Conservation (phyloP, 2,113 vertebrate species). For the Promerops cafer region DNA sequence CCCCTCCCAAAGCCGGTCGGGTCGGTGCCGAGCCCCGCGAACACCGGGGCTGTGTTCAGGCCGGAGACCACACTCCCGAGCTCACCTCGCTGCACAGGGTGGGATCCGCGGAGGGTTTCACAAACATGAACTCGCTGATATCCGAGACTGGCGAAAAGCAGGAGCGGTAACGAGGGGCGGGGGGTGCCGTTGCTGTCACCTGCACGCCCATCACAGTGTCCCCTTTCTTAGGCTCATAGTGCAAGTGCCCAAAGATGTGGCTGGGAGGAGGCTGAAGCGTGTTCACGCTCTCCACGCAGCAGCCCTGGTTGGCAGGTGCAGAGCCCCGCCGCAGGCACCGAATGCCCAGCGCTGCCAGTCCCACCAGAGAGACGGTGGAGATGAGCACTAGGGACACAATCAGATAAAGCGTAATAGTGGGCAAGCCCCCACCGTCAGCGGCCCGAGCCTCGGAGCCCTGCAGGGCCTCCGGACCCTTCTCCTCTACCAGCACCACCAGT, state of each 20-base stretch:
- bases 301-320: neutral
- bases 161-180: constrained; percentile 75
- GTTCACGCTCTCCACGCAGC: constrained; percentile 51
- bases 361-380: constrained; percentile 75
- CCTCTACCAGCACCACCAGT: constrained; percentile 73
- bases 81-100: constrained; percentile 63
- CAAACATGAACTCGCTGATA: constrained; percentile 82
- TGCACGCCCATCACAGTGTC: constrained; percentile 67
- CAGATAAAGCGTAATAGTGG: constrained; percentile 80
- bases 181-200: constrained; percentile 70
- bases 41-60: neutral
- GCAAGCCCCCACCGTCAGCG: constrained; percentile 63
- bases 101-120: constrained; percentile 68
- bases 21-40: neutral
- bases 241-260: constrained; percentile 55
- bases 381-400: constrained; percentile 82
- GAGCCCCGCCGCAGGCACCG: constrained; percentile 47
- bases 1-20: neutral
- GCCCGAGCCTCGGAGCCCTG: constrained; percentile 63
- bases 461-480: constrained; percentile 68
- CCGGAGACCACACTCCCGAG: neutral
- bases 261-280: constrained; percentile 41
- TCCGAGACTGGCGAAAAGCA: constrained; percentile 82
- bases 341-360: constrained; percentile 45
- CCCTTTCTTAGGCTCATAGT: constrained; percentile 66